Evolutionary conservation across 2,113 vertebrate species (phyloP).

Genomic region (Sigmodon hispidus): DNA sequence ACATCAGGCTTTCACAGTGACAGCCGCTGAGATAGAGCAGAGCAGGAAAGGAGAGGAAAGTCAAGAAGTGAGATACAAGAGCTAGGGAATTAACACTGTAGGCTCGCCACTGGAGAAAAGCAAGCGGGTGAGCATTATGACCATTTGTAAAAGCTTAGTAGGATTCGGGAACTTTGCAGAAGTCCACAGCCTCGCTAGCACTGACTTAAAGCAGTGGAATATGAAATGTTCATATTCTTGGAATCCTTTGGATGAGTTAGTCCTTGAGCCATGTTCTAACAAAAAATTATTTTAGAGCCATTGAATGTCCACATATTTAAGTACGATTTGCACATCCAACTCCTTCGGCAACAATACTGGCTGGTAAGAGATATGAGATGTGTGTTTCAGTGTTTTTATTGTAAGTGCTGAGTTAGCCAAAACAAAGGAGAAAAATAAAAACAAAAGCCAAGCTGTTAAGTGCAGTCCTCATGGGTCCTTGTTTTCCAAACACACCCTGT

Average conservation of each 20-base stretch:
- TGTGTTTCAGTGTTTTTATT: neutral
- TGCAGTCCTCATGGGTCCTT: neutral
- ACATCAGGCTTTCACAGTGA: neutral
- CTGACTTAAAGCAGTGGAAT: conserved; percentile 2
- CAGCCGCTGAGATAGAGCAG: neutral
- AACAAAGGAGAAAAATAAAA: conserved; percentile 14
- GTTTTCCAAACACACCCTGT: neutral
- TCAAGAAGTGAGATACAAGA: neutral
- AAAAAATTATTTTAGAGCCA: conserved; percentile 65
- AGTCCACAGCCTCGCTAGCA: conserved; percentile 45
- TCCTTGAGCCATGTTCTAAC: conserved; percentile 27
- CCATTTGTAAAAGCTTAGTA: conserved; percentile 58
- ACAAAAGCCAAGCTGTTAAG: neutral
- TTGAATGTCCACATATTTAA: conserved; percentile 27
- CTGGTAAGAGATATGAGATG: neutral
- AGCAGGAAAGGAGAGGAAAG: neutral
- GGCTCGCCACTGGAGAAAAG: neutral
- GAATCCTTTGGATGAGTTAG: neutral
- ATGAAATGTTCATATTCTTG: conserved; percentile 53
- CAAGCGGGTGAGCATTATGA: conserved; percentile 55
- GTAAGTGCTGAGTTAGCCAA: neutral
- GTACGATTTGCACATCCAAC: conserved; percentile 11
- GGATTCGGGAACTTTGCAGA: conserved; percentile 47
- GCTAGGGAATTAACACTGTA: conserved; percentile 31
- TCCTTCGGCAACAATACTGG: neutral